Conservation (phyloP, 2,888 invertebrate genomes). For the Leptinotarsa haldemani region DNA sequence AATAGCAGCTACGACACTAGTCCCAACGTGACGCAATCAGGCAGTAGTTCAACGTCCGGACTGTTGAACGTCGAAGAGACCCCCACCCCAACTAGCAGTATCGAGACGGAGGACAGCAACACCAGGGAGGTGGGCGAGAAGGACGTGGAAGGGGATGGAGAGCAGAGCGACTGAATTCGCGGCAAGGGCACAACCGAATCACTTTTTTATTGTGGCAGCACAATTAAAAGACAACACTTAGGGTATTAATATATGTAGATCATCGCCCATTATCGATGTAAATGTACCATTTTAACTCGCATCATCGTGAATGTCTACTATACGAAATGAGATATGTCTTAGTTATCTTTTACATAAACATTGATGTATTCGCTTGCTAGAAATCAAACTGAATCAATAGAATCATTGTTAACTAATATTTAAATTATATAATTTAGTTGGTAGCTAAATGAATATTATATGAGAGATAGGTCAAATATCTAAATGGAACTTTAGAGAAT, state of each 20-base stretch:
- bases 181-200: slow-evolving; percentile 49
- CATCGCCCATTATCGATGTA: slow-evolving; percentile 53
- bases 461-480: slow-evolving; percentile 55
- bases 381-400: slow-evolving; percentile 64
- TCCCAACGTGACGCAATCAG: slow-evolving; percentile 54
- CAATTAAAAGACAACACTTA: slow-evolving; percentile 58
- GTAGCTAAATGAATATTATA: slow-evolving; percentile 60
- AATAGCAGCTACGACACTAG: slow-evolving; percentile 55
- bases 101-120: slow-evolving; percentile 71
- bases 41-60: slow-evolving; percentile 41
- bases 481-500: slow-evolving; percentile 55
- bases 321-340: slow-evolving; percentile 41
- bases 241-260: slow-evolving; percentile 47
- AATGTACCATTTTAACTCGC: slow-evolving; percentile 51
- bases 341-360: slow-evolving; percentile 35
- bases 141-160: slow-evolving; percentile 71
- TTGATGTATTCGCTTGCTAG: slow-evolving; percentile 63
- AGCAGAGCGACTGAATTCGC: slow-evolving; percentile 68
- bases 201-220: slow-evolving; percentile 59
- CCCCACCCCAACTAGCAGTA: slow-evolving; percentile 71
- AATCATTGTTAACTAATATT: slow-evolving; percentile 67
- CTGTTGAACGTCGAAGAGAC: slow-evolving; percentile 66
- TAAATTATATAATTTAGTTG: slow-evolving; percentile 60
- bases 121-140: slow-evolving; percentile 69
- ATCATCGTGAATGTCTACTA: slow-evolving; percentile 46